Conservation (phyloP, 64 coral and sea anemone species). For the Catalaphyllia jardinei region DNA sequence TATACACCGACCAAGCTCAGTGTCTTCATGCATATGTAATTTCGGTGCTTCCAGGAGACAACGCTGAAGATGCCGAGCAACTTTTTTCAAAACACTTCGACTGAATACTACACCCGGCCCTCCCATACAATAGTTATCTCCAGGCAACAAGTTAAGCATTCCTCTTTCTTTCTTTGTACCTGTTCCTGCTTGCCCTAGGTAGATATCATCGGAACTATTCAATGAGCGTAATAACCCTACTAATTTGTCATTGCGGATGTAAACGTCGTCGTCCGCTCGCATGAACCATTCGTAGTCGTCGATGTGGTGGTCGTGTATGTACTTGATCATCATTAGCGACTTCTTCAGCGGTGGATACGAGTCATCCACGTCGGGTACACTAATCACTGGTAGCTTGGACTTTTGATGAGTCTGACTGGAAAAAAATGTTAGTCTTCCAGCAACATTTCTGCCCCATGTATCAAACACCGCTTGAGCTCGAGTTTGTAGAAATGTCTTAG, state of each 20-base stretch:
- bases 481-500: conserved; percentile 76
- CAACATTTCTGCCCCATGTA: conserved; percentile 83
- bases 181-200: conserved; percentile 84
- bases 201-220: conserved; percentile 89
- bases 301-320: conserved; percentile 92
- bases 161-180: conserved; percentile 69
- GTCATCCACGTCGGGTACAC: conserved; percentile 80
- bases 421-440: conserved; percentile 88
- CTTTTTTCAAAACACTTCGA: conserved; percentile 83
- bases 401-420: conserved; percentile 64
- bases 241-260: conserved; percentile 85
- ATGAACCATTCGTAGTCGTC: conserved; percentile 95
- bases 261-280: conserved; percentile 95
- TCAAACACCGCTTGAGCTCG: conserved; percentile 87
- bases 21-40: conserved; percentile 74
- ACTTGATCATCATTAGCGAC: conserved; percentile 97
- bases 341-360: conserved; percentile 89
- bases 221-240: conserved; percentile 65
- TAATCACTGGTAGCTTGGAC: conserved; percentile 64
- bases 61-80: conserved; percentile 80
- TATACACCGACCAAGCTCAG: conserved; percentile 84
- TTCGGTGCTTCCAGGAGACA: conserved; percentile 78
- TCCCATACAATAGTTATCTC: conserved; percentile 96
- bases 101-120: conserved; percentile 87
- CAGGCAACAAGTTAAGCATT: conserved; percentile 48